Conservation (phyloP, 2,113 vertebrate genomes). For the Laterallus jamaicensis region DNA sequence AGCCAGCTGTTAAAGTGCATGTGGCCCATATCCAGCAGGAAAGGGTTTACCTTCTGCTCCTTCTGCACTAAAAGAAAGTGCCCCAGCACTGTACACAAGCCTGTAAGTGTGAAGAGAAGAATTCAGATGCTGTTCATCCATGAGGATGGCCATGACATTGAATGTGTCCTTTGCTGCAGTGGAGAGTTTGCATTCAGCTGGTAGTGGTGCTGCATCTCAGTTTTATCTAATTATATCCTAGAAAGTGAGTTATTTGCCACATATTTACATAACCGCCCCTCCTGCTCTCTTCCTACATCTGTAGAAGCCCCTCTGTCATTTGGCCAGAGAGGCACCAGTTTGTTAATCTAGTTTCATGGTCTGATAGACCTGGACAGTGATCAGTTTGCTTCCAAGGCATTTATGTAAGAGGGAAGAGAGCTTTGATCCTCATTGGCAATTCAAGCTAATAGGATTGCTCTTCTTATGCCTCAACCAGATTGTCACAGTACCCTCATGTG, state of each 20-base stretch:
- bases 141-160: background rate
- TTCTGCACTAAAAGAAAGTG: background rate
- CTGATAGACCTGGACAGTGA: constrained; percentile 51
- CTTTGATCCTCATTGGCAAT: background rate
- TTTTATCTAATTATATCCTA: constrained; percentile 30
- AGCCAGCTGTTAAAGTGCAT: background rate
- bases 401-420: background rate
- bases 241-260: constrained; percentile 20
- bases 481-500: constrained; percentile 45
- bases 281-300: background rate
- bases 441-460: constrained; percentile 12
- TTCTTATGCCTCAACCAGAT: constrained; percentile 2
- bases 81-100: background rate
- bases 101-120: background rate
- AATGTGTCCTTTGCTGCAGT: background rate
- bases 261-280: constrained; percentile 29
- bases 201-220: background rate
- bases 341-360: constrained; percentile 57
- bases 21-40: background rate
- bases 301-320: background rate
- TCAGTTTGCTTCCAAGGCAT: constrained; percentile 37
- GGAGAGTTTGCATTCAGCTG: background rate
- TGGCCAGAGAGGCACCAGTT: constrained; percentile 16
- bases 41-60: background rate
- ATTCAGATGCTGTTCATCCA: background rate